Base-by-base conservation (phyloP, 2,113 vertebrate genomes). In the Scomber scombrus region DNA sequence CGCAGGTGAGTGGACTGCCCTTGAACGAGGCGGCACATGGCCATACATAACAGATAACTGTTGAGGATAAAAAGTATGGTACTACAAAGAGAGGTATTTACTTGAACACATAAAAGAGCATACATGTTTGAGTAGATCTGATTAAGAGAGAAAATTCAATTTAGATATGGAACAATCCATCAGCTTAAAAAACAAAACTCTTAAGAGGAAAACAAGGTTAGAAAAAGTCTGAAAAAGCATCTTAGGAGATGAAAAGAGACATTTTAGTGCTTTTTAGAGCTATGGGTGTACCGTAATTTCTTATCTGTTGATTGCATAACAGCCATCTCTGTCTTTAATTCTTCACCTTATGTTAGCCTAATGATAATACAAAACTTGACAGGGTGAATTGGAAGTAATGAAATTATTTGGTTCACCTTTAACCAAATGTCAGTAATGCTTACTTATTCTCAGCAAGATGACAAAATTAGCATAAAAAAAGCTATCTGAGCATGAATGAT, bases 1-100 rank as follows among this genome's bases (percentile, higher is more conserved):
- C 12, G 31, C 82, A 86, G 88, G 83, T 85, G 88, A 89, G 58
- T 4, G 19, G 34, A 54, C 85, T 85, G 89, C 64, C 92, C 91
- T 92, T 93, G 88, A 92, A 81, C 54, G 4, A 71, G 69, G 52
- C 52, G 7, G 60, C 78, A 84, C 49, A 4, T 64, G 82, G 73
- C 75, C 80, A 49, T 73, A 75, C 73, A 86, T 61, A 69, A 50
- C 47, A 85, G 74, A 88, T 81, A 78, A 77, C 62, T 57, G 19
- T 40, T 63, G 50, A 66, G 74, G 57, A 51, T 15, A 34, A 77
- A 60, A 85, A 43, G n/a, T 26, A 47, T 15, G 45, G 29, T 4
- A 1, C 23, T 43, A 52, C 55, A 82, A 82, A 87, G 31, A 26
- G 65, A 72, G 16, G 2, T 62, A 67, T 80, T 87, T 72, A 80